Percentiles rank a stretch among this genome's conserved stretches.
phyloP scores from a whole-genome alignment of 2,797 vertebrate species.

The Semaprochilodus insignis region DNA sequence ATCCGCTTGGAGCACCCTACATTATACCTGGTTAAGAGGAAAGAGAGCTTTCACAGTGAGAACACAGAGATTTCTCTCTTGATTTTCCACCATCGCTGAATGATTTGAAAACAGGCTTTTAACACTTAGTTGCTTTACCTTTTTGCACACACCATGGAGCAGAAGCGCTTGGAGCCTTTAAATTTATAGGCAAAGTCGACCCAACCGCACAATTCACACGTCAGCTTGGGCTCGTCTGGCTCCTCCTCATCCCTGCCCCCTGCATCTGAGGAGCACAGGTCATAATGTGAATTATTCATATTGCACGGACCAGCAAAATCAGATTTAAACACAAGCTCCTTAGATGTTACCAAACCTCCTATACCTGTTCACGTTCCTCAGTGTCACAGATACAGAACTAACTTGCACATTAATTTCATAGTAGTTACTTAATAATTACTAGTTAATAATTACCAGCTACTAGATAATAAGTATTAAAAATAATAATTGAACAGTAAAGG shows the following conservation, averaged over 20 bases:
- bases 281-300: neutral
- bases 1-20: constrained; percentile 95
- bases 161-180: constrained; percentile 96
- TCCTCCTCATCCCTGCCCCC: constrained; percentile 83
- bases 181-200: constrained; percentile 96
- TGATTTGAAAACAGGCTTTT: neutral
- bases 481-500: neutral
- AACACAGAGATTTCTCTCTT: neutral
- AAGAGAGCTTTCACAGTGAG: neutral
- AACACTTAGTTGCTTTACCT: constrained; percentile 76
- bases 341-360: neutral
- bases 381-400: neutral
- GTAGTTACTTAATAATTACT: neutral
- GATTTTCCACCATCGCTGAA: neutral
- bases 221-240: constrained; percentile 88
- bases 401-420: neutral
- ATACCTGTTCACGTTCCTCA: neutral
- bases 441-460: no score
- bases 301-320: neutral
- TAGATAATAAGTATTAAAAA: neutral
- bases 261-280: constrained; percentile 59
- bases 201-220: constrained; percentile 95
- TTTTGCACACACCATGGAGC: constrained; percentile 97
- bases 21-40: constrained; percentile 84
- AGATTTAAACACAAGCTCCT: neutral